These are phyloP conservation scores for Myodes glareolus DNA, from an alignment of 2,113 vertebrate genomes.

Conservation along the genomic window DNA sequence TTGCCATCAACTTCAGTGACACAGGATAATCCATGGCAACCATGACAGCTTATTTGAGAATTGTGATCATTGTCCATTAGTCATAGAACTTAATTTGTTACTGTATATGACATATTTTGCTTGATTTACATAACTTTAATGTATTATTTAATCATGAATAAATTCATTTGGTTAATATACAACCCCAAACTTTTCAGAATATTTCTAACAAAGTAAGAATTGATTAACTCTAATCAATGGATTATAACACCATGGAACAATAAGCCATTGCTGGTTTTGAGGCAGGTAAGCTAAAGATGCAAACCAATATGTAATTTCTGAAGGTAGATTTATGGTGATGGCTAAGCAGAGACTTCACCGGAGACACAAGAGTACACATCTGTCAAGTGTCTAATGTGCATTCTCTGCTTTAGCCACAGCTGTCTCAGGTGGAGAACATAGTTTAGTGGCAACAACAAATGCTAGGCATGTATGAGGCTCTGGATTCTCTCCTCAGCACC, in stretches of 20 bases:
- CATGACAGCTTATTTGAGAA: background rate
- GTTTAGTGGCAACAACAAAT: background rate
- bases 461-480: background rate
- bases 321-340: background rate
- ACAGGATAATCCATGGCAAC: background rate
- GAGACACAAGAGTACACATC: background rate
- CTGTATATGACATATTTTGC: background rate
- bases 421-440: background rate
- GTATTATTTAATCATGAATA: background rate
- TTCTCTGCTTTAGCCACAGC: background rate
- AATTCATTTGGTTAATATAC: background rate
- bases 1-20: background rate
- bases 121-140: background rate
- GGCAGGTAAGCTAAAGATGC: background rate
- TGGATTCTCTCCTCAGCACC: background rate
- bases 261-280: background rate
- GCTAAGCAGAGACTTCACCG: background rate
- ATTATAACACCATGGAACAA: background rate
- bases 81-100: conserved; percentile 1
- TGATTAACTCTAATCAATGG: background rate
- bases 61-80: background rate
- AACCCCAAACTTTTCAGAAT: background rate
- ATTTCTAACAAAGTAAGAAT: background rate
- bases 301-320: background rate
- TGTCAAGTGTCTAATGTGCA: background rate